Conservation (phyloP, 2,888 invertebrate species). For the Epiblema foenella region DNA sequence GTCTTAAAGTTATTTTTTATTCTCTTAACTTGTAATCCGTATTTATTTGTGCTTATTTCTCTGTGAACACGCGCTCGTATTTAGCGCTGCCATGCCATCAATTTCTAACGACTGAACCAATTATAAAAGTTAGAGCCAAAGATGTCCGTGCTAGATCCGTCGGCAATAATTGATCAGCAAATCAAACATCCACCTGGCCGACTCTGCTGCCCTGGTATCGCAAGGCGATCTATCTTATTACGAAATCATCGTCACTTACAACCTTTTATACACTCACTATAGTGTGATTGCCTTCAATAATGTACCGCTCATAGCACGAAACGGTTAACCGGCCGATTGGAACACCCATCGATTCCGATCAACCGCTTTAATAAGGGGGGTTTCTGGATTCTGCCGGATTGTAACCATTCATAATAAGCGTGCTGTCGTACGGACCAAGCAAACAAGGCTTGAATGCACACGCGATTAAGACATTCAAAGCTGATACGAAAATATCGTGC, state of each 20-base stretch:
- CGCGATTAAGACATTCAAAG: slow-evolving; percentile 72
- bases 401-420: slow-evolving; percentile 62
- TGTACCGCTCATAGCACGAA: slow-evolving; percentile 72
- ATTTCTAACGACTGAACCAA: slow-evolving; percentile 38
- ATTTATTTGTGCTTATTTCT: background rate
- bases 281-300: slow-evolving; percentile 73
- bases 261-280: background rate
- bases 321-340: slow-evolving; percentile 57
- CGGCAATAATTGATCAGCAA: slow-evolving; percentile 75
- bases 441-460: slow-evolving; percentile 73
- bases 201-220: slow-evolving; percentile 48
- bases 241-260: background rate
- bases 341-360: slow-evolving; percentile 46
- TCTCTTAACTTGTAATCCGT: too few species aligned
- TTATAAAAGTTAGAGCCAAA: slow-evolving; percentile 48
- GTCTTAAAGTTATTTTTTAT: too few species aligned
- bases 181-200: slow-evolving; percentile 74
- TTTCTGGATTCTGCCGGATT: slow-evolving; percentile 55
- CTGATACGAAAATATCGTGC: slow-evolving; percentile 61
- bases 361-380: slow-evolving; percentile 21
- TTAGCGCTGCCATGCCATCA: slow-evolving; percentile 12
- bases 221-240: background rate
- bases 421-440: slow-evolving; percentile 59
- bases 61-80: background rate
- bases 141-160: slow-evolving; percentile 52